Percentiles rank a stretch among this genome's conserved stretches.
These are phyloP conservation scores for Anastrepha ludens DNA, from an alignment of 1,140 invertebrate species.

Conservation along the genomic window DNA sequence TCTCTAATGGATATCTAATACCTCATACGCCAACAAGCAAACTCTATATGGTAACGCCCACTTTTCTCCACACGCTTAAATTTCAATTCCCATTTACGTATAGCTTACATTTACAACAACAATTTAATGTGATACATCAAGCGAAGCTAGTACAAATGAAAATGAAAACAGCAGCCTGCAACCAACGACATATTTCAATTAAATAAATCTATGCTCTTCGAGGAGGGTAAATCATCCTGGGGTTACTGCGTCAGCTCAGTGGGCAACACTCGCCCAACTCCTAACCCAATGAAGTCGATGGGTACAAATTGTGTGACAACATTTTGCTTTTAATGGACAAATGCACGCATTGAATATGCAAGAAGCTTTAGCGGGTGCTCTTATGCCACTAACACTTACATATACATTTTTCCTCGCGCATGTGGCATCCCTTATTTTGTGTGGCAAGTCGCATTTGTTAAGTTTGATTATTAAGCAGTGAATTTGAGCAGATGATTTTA, in stretches of 20 bases:
- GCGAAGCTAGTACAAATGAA: background rate
- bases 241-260: background rate
- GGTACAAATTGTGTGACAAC: conserved; percentile 73
- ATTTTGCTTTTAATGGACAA: conserved; percentile 54
- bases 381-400: background rate
- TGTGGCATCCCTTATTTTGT: conserved; percentile 28
- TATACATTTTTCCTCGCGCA: background rate
- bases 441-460: background rate
- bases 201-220: conserved; percentile 32
- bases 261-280: background rate
- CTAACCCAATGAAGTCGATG: conserved; percentile 76
- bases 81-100: background rate
- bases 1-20: too few relatives aligned
- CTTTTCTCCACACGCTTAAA: background rate
- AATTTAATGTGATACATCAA: background rate
- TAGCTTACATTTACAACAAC: background rate
- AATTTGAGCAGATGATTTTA: conserved; percentile 53
- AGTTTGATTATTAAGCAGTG: conserved; percentile 21
- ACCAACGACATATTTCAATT: conserved; percentile 26
- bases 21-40: too few relatives aligned
- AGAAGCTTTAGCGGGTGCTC: background rate
- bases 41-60: background rate
- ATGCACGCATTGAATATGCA: background rate
- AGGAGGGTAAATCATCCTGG: background rate
- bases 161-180: background rate